These are phyloP conservation scores for Channa striata DNA, from an alignment of 2,797 vertebrate genomes.

Conservation along the genomic window DNA sequence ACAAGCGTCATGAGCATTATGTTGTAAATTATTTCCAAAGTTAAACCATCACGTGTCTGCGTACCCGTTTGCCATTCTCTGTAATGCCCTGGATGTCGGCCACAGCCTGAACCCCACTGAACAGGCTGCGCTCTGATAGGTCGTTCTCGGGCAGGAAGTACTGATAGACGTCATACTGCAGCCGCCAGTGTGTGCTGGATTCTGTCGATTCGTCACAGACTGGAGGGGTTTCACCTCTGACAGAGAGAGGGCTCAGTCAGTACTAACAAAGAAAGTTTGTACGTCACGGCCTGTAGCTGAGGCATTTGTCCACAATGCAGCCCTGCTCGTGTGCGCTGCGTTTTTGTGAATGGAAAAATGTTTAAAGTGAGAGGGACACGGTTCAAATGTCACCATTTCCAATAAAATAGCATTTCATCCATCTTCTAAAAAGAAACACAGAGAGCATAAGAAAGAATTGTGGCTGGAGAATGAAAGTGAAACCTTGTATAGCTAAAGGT, in stretches of 20 bases:
- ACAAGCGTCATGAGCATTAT: not conserved
- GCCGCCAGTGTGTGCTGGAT: constrained; percentile 83
- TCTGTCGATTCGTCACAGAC: constrained; percentile 81
- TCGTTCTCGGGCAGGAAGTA: constrained; percentile 92
- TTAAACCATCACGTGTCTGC: not conserved
- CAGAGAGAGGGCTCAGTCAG: not conserved
- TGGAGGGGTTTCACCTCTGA: constrained; percentile 83
- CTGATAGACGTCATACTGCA: constrained; percentile 93
- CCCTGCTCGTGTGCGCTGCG: not conserved
- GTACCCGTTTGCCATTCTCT: constrained; percentile 85
- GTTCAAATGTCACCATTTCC: not conserved
- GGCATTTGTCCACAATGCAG: not conserved
- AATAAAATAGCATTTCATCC: not conserved
- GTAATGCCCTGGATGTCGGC: constrained; percentile 77
- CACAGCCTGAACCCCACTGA: constrained; percentile 85
- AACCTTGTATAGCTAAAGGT: not conserved
- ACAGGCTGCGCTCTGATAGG: constrained; percentile 84
- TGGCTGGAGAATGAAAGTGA: not conserved
- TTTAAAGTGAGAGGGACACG: not conserved
- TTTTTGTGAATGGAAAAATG: not conserved
- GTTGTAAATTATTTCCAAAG: not conserved
- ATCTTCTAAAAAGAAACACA: not conserved
- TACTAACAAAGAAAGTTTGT: too few species aligned
- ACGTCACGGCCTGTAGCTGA: too few species aligned
- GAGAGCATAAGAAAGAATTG: fast-evolving